Conservation (phyloP, 2,888 invertebrate species). For the Rhingia campestris region DNA sequence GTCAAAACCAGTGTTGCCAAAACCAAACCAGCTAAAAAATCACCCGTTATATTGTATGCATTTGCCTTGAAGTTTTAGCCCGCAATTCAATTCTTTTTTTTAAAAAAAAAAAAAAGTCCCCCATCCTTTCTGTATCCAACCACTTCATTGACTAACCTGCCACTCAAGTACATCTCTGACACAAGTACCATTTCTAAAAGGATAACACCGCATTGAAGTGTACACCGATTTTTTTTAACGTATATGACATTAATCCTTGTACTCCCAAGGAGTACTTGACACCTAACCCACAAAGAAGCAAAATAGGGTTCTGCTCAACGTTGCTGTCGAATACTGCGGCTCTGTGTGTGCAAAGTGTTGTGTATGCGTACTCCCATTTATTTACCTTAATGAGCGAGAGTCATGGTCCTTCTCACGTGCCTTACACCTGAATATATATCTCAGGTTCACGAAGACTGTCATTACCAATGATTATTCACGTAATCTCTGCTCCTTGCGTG, state of each 20-base stretch:
- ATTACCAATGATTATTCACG: constrained; percentile 21
- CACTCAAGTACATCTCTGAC: background rate
- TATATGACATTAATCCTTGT: background rate
- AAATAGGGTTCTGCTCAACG: background rate
- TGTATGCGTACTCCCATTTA: constrained; percentile 16
- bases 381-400: background rate
- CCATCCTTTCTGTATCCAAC: background rate
- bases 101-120: too few species aligned
- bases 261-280: background rate
- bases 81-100: too few species aligned
- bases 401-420: background rate
- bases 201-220: constrained; percentile 3
- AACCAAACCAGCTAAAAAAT: too few species aligned
- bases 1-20: too few species aligned
- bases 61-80: too few species aligned
- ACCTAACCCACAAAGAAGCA: background rate
- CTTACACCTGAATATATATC: background rate
- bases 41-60: too few species aligned
- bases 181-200: background rate
- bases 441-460: constrained; percentile 13
- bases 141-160: background rate
- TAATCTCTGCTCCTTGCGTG: constrained; percentile 25
- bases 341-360: background rate
- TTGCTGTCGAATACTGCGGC: background rate
- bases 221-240: background rate